phyloP scores from a whole-genome alignment of 2,113 vertebrate genomes.

The Ophthalmolycus amberensis region DNA sequence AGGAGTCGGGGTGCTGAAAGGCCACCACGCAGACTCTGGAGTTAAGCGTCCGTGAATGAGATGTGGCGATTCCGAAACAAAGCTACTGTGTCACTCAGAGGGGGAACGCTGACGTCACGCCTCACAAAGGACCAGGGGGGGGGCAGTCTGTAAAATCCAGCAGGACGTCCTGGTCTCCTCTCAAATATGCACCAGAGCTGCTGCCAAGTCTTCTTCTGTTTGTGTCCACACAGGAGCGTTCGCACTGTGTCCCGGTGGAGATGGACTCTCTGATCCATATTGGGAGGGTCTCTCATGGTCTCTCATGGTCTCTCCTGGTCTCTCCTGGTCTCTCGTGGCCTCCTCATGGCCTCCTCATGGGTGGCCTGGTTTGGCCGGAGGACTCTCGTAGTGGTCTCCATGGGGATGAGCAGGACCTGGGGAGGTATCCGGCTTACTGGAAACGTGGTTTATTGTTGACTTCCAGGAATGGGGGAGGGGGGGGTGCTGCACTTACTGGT shows the following conservation, averaged over 20 bases:
- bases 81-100: constrained; percentile 60
- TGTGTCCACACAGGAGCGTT: constrained; percentile 9
- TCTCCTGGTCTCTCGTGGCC: background rate
- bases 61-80: constrained; percentile 69
- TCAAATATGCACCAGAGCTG: constrained; percentile 18
- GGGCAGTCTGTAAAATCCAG: constrained; percentile 40
- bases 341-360: constrained; percentile 53
- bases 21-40: constrained; percentile 43
- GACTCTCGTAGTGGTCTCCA: constrained; percentile 74
- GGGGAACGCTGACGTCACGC: constrained; percentile 61
- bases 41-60: constrained; percentile 76
- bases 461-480: constrained; percentile 78
- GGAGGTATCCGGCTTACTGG: constrained; percentile 84
- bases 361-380: constrained; percentile 74
- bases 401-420: constrained; percentile 74
- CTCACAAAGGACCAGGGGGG: constrained; percentile 42
- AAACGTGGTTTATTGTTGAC: constrained; percentile 84
- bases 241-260: constrained; percentile 9
- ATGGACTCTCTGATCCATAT: constrained; percentile 51
- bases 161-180: background rate
- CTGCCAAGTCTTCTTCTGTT: constrained; percentile 34
- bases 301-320: background rate
- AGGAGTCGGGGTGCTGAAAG: constrained; percentile 63
- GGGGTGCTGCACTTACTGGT: constrained; percentile 31
- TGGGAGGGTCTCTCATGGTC: background rate